Evolutionary conservation across 2,113 vertebrate species (phyloP).

Genomic region (Notothenia rossii): DNA sequence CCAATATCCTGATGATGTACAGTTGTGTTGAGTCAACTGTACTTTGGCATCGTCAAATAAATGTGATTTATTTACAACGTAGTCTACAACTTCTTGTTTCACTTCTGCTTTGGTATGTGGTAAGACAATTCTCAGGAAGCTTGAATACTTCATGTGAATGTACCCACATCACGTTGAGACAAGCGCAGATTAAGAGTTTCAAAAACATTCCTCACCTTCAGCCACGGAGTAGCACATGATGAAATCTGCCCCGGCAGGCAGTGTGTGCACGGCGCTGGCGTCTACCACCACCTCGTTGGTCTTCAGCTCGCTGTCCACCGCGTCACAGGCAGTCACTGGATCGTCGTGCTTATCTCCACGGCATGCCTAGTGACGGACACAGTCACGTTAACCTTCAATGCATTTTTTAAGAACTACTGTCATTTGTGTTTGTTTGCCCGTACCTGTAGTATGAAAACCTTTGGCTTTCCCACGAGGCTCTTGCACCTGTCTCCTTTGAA

Average conservation of each 20-base stretch:
- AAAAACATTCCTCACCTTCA: conserved; percentile 84
- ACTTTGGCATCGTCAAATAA: too few species aligned
- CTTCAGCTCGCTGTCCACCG: conserved; percentile 70
- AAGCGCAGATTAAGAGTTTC: too few species aligned
- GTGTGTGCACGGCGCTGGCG: conserved; percentile 85
- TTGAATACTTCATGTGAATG: too few species aligned
- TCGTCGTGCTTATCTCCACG: conserved; percentile 91
- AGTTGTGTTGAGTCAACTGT: too few species aligned
- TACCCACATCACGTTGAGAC: too few species aligned
- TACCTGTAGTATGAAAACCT: conserved; percentile 98
- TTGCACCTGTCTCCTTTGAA: conserved; percentile 93
- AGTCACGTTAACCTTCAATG: background rate
- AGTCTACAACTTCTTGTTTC: too few species aligned
- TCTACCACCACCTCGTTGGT: conserved; percentile 87
- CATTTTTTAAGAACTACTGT: background rate
- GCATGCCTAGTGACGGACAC: conserved; percentile 85
- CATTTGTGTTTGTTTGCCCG: background rate
- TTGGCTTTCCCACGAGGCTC: conserved; percentile 94
- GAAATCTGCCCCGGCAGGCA: conserved; percentile 95
- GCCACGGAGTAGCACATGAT: conserved; percentile 99
- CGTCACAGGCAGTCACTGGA: conserved; percentile 84
- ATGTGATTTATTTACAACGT: too few species aligned
- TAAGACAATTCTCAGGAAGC: too few species aligned
- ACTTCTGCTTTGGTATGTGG: too few species aligned
- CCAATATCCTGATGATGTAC: too few species aligned